A percentile compares a stretch with the other conserved stretches of the same genome.
Conservation (phyloP, 2,888 invertebrate species). For the Sphecodes monilicornis region DNA sequence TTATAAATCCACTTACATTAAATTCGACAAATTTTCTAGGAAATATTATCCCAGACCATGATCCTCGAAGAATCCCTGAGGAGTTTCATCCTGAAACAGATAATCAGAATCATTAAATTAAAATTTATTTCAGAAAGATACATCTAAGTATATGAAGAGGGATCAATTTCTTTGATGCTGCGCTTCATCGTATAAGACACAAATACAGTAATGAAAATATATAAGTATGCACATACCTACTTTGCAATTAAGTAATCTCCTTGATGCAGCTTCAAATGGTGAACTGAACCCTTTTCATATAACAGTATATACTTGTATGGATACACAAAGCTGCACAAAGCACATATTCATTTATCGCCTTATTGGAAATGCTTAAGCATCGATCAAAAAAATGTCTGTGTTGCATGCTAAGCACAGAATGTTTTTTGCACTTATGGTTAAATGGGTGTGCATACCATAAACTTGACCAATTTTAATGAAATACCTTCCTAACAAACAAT, state of each 20-base stretch:
- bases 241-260: constrained; percentile 81
- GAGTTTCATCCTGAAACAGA: constrained; percentile 98
- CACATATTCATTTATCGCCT: constrained; percentile 63
- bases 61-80: constrained; percentile 99
- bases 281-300: constrained; percentile 84
- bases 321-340: constrained; percentile 70
- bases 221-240: constrained; percentile 83
- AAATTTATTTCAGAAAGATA: background rate
- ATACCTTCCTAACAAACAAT: constrained; percentile 28
- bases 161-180: constrained; percentile 84
- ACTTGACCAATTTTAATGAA: constrained; percentile 18
- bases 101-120: constrained; percentile 67
- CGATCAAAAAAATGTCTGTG: constrained; percentile 60
- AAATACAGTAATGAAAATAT: constrained; percentile 75
- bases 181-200: constrained; percentile 71
- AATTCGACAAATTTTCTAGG: constrained; percentile 30
- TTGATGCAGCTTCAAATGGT: constrained; percentile 84
- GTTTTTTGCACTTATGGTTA: constrained; percentile 35
- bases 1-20: constrained; percentile 46
- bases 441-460: constrained; percentile 34
- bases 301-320: constrained; percentile 66
- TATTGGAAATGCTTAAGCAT: constrained; percentile 62
- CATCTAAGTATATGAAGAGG: constrained; percentile 79
- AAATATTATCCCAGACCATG: constrained; percentile 90
- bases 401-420: constrained; percentile 71